These are phyloP conservation scores for Schizotus pectinicornis DNA, from an alignment of 2,888 invertebrate species.

Conservation along the genomic window DNA sequence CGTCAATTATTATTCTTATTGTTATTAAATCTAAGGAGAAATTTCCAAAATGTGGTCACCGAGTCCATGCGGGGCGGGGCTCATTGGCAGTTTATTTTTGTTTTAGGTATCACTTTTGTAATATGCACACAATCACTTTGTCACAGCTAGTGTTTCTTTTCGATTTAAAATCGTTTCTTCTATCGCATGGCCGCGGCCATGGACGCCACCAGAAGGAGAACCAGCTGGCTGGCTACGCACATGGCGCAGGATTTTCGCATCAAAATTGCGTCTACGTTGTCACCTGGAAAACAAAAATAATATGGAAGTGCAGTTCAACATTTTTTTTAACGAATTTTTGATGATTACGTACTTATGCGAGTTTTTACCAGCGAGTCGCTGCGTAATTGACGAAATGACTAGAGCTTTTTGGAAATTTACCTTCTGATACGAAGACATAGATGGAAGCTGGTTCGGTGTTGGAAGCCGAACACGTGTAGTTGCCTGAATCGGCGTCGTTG, in stretches of 20 bases:
- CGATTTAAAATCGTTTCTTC: conserved; percentile 30
- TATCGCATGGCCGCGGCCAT: conserved; percentile 55
- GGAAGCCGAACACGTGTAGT: conserved; percentile 89
- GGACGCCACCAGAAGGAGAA: conserved; percentile 51
- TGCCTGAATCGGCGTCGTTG: conserved; percentile 85
- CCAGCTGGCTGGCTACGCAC: conserved; percentile 54
- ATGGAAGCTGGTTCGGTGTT: conserved; percentile 90
- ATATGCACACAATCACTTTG: conserved; percentile 10
- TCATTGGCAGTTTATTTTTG: not conserved
- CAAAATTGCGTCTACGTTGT: conserved; percentile 89
- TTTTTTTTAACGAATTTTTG: too few species aligned
- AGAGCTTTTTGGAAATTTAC: conserved; percentile 63
- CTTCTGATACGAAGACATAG: conserved; percentile 89
- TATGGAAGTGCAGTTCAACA: too few species aligned
- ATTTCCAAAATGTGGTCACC: conserved; percentile 24
- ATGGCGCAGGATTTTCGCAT: conserved; percentile 69
- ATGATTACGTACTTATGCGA: too few species aligned
- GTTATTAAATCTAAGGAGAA: conserved; percentile 22
- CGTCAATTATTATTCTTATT: conserved; percentile 22
- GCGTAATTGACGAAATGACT: too few species aligned
- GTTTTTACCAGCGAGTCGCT: too few species aligned
- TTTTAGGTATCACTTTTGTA: not conserved
- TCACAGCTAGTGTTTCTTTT: conserved; percentile 3
- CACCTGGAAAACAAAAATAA: conserved; percentile 66
- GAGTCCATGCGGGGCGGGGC: not conserved